Evolutionary conservation across 2,797 vertebrate species (phyloP).

Genomic region (Hydrocynus forskahlii): DNA sequence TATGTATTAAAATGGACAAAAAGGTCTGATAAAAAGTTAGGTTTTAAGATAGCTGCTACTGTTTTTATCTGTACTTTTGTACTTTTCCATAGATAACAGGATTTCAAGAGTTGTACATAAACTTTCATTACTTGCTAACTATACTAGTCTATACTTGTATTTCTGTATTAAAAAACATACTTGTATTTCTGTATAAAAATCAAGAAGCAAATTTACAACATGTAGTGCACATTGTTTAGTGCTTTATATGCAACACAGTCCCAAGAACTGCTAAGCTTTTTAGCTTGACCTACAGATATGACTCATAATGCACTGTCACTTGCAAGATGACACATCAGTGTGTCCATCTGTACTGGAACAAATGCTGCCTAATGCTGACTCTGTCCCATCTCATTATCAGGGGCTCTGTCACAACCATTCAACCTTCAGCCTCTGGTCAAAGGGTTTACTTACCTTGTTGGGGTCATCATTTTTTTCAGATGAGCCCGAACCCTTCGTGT

Average conservation of each 20-base stretch:
- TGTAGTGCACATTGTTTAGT: background rate
- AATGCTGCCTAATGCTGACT: constrained; percentile 34
- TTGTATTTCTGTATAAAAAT: too few species aligned
- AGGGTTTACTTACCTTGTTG: constrained; percentile 4
- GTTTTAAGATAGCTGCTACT: too few species aligned
- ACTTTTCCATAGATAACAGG: too few species aligned
- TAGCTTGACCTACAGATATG: background rate
- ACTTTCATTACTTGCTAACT: too few species aligned
- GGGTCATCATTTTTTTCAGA: background rate
- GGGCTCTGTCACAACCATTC: constrained; percentile 14
- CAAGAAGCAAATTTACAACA: background rate
- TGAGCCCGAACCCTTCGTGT: constrained; percentile 7
- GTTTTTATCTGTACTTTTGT: too few species aligned
- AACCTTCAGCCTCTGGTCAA: constrained; percentile 23
- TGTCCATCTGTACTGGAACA: background rate
- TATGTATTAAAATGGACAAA: too few species aligned
- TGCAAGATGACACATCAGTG: background rate
- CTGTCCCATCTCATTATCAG: constrained; percentile 34
- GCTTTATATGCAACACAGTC: background rate
- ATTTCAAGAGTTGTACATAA: too few species aligned
- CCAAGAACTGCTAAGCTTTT: background rate
- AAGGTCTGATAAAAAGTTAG: too few species aligned
- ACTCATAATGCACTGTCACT: constrained; percentile 7
- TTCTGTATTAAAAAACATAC: too few species aligned
- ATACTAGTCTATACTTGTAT: too few species aligned